Percentiles rank a stretch among this genome's conserved stretches.
Conservation (phyloP, 2,797 vertebrate species). For the Chromis chromis region DNA sequence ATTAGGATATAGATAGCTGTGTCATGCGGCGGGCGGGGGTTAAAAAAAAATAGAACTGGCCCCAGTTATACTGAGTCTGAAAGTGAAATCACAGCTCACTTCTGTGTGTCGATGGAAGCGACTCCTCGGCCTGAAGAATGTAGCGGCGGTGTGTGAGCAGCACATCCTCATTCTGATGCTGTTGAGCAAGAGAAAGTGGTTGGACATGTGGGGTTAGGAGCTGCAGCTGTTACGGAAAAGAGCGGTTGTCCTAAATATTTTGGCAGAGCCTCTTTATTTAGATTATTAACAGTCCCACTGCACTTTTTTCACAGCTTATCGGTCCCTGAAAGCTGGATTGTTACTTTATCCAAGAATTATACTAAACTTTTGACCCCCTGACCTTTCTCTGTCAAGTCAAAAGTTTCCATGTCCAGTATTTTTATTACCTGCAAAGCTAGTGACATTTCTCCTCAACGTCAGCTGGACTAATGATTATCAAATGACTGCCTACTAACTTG, state of each 20-base stretch:
- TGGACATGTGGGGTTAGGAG: conserved; percentile 8
- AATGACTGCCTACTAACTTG: too few species aligned
- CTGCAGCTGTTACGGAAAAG: conserved; percentile 68
- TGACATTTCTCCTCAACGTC: neutral
- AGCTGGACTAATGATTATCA: neutral
- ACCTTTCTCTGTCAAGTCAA: too few species aligned
- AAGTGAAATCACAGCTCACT: conserved; percentile 37
- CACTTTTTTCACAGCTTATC: neutral
- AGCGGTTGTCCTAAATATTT: conserved; percentile 45
- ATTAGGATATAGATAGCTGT: neutral
- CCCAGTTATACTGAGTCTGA: conserved; percentile 19
- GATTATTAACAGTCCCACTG: conserved; percentile 33
- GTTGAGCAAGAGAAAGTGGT: conserved; percentile 4
- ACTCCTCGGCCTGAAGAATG: conserved; percentile 61
- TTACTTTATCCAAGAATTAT: conserved; percentile 2
- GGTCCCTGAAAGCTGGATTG: neutral
- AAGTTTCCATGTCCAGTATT: too few species aligned
- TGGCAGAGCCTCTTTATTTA: conserved; percentile 35
- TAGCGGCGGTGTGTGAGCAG: conserved; percentile 61
- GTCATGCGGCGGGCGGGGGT: neutral
- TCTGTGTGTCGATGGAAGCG: neutral
- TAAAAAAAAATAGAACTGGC: conserved; percentile 10
- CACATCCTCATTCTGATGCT: conserved; percentile 22
- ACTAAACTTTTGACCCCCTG: neutral
- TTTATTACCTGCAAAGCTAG: neutral